Conservation (phyloP, 2,888 invertebrate species). For the Pharmacophagus antenor region DNA sequence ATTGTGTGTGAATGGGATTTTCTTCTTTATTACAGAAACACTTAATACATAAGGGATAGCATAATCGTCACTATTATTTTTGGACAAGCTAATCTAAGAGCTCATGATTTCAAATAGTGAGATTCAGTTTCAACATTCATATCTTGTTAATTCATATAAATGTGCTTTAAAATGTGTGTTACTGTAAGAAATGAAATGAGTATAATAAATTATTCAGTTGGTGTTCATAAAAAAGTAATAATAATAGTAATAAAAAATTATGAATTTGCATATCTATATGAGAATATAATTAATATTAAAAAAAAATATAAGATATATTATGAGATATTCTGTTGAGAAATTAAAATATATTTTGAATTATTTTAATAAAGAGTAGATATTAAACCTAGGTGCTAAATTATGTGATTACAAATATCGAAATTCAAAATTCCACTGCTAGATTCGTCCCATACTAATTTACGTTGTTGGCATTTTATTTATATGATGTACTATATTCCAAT, state of each 20-base stretch:
- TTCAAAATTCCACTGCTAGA: conserved; percentile 47
- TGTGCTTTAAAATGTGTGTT: neutral
- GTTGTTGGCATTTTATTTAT: conserved; percentile 75
- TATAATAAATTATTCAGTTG: neutral
- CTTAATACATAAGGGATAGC: neutral
- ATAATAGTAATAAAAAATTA: conserved; percentile 24
- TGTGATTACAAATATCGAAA: conserved; percentile 30
- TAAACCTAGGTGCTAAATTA: conserved; percentile 27
- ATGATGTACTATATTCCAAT: conserved; percentile 56
- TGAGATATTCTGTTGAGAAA: neutral
- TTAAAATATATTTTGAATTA: conserved; percentile 9
- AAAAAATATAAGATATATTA: neutral
- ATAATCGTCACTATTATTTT: neutral
- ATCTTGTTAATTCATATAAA: neutral
- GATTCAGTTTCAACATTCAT: neutral
- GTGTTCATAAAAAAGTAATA: neutral
- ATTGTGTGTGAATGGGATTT: neutral
- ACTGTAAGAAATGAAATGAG: neutral
- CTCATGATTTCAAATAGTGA: neutral
- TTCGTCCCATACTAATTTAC: conserved; percentile 46
- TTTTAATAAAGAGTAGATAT: neutral
- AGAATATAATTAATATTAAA: neutral
- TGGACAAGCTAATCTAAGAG: neutral
- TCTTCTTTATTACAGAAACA: neutral
- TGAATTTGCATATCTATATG: conserved; percentile 26